Evolutionary conservation across 1,140 invertebrate species (phyloP), one percentile per base, ranked within the genome.

Genomic region (Acyrthosiphon pisum): DNA sequence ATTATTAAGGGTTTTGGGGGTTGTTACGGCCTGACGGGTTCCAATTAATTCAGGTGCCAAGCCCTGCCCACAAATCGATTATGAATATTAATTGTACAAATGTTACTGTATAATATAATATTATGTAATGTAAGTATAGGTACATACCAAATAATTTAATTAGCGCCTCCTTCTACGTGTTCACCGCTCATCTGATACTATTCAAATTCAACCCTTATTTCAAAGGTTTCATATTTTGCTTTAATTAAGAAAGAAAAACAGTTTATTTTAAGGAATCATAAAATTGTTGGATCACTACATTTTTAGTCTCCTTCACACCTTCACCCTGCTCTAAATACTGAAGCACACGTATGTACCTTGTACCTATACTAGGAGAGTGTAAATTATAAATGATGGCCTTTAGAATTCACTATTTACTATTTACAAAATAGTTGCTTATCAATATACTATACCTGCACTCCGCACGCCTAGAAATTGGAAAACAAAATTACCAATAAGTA

Each of bases 1-100:
- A 6, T n/a, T 76, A 68, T n/a, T 68, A n/a, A 68, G 4, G 60
- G 60, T n/a, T 60, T 68, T 68, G n/a, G 18, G 26, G 30, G n/a
- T n/a, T n/a, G n/a, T 76, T 68, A n/a, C 14, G 30, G 60, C 14
- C n/a, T n/a, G n/a, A 1, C 30, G 30, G 1, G 60, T 68, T 68
- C 0, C 30, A 7, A n/a, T 68, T 68, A n/a, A 68, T 68, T 68
- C 30, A 6, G 14, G 6, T 76, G 60, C 1, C 18, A 76, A 68
- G 14, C 60, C 11, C 6, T 76, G 60, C 18, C n/a, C 60, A n/a
- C 30, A 76, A 76, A 6, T 6, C n/a, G n/a, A 76, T n/a, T 18
- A 76, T n/a, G 60, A n/a, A n/a, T 76, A n/a, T 76, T n/a, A 76
- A 76, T 76, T 76, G n/a, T n/a, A n/a, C 30, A 76, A 76, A 76